Conservation (phyloP, 2,113 vertebrate species). For the Bufo gargarizans region DNA sequence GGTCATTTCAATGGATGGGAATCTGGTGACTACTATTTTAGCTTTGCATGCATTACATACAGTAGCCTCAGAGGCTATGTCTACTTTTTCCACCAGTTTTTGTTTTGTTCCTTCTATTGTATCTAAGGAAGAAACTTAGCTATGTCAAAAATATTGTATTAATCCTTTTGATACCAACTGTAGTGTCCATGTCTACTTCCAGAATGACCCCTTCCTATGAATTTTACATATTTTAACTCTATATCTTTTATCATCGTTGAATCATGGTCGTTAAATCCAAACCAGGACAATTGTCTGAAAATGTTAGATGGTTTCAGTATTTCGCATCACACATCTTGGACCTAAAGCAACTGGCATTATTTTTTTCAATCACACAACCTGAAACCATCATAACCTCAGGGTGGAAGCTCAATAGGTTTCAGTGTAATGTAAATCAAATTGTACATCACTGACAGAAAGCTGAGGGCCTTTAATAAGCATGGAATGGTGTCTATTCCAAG, state of each 20-base stretch:
- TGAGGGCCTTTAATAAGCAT: conserved; percentile 35
- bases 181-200: neutral
- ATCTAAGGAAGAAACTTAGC: too few species aligned
- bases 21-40: too few species aligned
- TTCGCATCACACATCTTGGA: neutral
- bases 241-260: neutral
- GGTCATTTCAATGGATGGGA: too few species aligned
- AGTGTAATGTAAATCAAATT: conserved; percentile 49
- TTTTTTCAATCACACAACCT: conserved; percentile 47
- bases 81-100: too few species aligned
- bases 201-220: neutral
- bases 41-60: too few species aligned
- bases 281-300: too few species aligned
- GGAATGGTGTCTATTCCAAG: conserved; percentile 7
- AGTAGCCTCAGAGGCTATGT: too few species aligned
- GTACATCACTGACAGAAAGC: conserved; percentile 22
- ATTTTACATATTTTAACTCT: neutral
- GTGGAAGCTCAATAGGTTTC: conserved; percentile 31
- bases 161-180: neutral
- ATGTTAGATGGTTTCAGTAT: neutral
- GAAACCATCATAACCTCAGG: conserved; percentile 42
- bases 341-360: neutral
- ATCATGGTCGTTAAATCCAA: too few species aligned
- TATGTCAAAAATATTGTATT: too few species aligned
- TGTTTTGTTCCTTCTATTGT: too few species aligned